Percentiles rank a stretch among this genome's conserved stretches.
Conservation (phyloP, 2,113 vertebrate genomes). For the Nerophis lumbriciformis region DNA sequence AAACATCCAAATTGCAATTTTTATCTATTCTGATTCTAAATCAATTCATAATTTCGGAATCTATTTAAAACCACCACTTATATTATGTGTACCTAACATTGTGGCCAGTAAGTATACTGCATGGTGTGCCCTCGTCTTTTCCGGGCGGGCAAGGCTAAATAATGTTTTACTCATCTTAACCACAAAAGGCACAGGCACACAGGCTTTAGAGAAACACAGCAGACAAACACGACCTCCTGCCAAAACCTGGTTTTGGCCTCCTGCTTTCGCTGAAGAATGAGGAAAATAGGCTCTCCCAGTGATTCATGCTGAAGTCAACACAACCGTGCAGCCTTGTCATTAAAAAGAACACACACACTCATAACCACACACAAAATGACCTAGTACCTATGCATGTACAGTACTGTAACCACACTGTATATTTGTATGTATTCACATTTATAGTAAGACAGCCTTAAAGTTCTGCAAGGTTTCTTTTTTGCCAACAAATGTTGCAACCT, state of each 20-base stretch:
- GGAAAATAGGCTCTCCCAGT: constrained; percentile 25
- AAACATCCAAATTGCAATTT: no score
- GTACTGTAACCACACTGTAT: no score
- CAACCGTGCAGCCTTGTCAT: constrained; percentile 40
- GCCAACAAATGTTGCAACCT: constrained; percentile 14
- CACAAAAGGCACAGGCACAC: constrained; percentile 34
- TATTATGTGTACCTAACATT: not conserved
- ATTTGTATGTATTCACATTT: no score
- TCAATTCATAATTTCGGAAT: no score
- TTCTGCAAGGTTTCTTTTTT: constrained; percentile 10
- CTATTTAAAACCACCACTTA: no score
- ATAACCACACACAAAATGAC: constrained; percentile 24
- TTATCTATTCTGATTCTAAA: no score
- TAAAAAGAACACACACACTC: constrained; percentile 28
- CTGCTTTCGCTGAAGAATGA: constrained; percentile 46
- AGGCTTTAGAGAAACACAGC: constrained; percentile 43
- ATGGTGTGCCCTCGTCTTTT: constrained; percentile 19
- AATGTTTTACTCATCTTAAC: constrained; percentile 32
- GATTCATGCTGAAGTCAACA: constrained; percentile 40
- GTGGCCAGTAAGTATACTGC: not conserved
- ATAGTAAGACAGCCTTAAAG: constrained; percentile 7
- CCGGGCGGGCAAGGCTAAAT: constrained; percentile 26
- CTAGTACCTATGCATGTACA: not conserved
- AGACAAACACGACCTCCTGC: constrained; percentile 47
- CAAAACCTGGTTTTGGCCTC: constrained; percentile 61